Conservation (phyloP, 1,140 invertebrate genomes). For the Pseudomyrmex flavicornis region DNA sequence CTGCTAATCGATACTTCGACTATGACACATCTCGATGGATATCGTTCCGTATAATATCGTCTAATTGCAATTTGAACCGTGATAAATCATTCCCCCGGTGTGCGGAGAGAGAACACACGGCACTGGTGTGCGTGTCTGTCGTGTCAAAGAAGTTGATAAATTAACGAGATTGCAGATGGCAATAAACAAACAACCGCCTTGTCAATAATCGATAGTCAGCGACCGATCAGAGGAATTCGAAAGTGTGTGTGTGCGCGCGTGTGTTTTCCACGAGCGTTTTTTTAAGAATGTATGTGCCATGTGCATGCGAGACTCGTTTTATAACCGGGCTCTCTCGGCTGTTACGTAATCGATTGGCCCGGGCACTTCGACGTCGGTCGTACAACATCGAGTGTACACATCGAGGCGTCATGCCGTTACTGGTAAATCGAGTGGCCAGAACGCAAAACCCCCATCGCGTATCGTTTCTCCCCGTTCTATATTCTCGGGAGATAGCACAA, state of each 20-base stretch:
- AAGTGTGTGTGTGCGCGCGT: no score
- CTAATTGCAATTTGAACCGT: slow-evolving; percentile 30
- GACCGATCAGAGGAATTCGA: no score
- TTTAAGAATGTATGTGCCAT: slow-evolving; percentile 2
- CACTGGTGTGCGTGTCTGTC: not conserved
- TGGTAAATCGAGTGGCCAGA: slow-evolving; percentile 65
- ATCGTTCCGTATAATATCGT: slow-evolving; percentile 15
- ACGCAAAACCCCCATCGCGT: slow-evolving; percentile 44
- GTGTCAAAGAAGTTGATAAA: slow-evolving; percentile 36
- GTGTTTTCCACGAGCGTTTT: not conserved
- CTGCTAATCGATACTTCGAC: slow-evolving; percentile 28
- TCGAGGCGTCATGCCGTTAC: slow-evolving; percentile 46
- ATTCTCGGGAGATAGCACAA: slow-evolving; percentile 51
- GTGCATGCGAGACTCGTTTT: not conserved
- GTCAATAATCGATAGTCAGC: slow-evolving; percentile 25
- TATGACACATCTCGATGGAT: not conserved
- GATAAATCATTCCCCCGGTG: slow-evolving; percentile 28
- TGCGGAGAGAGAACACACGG: slow-evolving; percentile 7
- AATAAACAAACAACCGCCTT: slow-evolving; percentile 29
- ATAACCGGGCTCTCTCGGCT: not conserved
- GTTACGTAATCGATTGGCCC: slow-evolving; percentile 44
- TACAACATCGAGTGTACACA: slow-evolving; percentile 23
- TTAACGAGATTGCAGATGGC: slow-evolving; percentile 39
- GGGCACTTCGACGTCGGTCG: slow-evolving; percentile 25
- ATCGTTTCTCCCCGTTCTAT: slow-evolving; percentile 11